A percentile compares a stretch with the other conserved stretches of the same genome.
Evolutionary conservation across 2,113 vertebrate species (phyloP).

Genomic region (Pampusana beccarii): DNA sequence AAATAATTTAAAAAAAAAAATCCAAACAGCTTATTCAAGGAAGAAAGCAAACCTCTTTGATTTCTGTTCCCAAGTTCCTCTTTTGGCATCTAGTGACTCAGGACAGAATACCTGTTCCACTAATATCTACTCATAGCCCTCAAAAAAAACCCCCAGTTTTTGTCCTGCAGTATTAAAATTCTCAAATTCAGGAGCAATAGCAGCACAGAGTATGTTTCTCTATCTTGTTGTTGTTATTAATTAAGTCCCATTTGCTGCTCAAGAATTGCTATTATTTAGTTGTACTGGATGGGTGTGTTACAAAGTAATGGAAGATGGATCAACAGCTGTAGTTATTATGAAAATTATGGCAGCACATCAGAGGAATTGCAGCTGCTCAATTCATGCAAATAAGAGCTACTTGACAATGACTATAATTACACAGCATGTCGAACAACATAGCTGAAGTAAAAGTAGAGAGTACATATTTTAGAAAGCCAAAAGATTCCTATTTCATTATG

Average conservation of each 20-base stretch:
- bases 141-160: background rate
- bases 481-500: constrained; percentile 8
- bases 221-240: constrained; percentile 41
- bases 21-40: background rate
- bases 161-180: background rate
- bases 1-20: background rate
- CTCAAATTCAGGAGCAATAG: background rate
- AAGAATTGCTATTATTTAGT: constrained; percentile 12
- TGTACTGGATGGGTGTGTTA: background rate
- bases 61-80: background rate
- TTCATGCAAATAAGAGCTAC: constrained; percentile 33
- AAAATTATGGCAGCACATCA: constrained; percentile 47
- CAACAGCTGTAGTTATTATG: constrained; percentile 39
- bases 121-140: background rate
- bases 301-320: constrained; percentile 33
- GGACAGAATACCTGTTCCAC: background rate
- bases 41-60: background rate
- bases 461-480: background rate
- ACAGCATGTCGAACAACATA: constrained; percentile 37
- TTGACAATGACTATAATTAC: constrained; percentile 54
- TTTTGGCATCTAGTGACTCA: background rate
- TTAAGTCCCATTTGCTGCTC: constrained; percentile 27
- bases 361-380: constrained; percentile 47
- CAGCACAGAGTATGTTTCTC: background rate
- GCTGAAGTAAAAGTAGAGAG: background rate